phyloP scores from a whole-genome alignment of 53 echinoderm and acorn worm species.

The Crossaster papposus region DNA sequence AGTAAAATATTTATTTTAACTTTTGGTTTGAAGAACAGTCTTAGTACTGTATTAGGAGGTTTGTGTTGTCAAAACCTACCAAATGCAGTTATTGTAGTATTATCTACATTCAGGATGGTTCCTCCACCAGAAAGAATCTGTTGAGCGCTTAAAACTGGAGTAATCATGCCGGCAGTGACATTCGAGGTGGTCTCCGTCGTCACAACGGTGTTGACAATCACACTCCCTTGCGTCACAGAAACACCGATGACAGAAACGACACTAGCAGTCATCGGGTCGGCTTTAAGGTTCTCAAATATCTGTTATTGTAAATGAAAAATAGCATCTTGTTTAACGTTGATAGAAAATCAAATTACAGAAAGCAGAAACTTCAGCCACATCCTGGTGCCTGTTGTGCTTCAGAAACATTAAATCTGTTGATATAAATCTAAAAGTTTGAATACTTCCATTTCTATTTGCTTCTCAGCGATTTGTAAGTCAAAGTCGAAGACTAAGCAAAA shows the following conservation, averaged over 20 bases:
- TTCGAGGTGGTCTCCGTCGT: neutral
- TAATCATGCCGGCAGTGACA: neutral
- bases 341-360: no score
- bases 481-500: no score
- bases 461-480: no score
- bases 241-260: neutral
- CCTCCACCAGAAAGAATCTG: neutral
- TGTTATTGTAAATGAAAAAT: neutral
- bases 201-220: conserved; percentile 1
- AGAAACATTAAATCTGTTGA: no score
- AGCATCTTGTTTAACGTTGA: neutral
- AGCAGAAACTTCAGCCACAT: no score
- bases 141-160: neutral
- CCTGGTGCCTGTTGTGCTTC: no score
- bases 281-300: neutral
- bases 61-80: neutral
- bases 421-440: no score
- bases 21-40: no score
- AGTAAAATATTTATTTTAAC: no score
- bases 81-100: neutral
- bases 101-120: neutral
- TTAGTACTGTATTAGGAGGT: no score
- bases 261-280: neutral
- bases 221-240: neutral
- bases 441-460: no score